Base-by-base conservation (phyloP, 2,797 vertebrate genomes). In the Antrozous pallidus region DNA sequence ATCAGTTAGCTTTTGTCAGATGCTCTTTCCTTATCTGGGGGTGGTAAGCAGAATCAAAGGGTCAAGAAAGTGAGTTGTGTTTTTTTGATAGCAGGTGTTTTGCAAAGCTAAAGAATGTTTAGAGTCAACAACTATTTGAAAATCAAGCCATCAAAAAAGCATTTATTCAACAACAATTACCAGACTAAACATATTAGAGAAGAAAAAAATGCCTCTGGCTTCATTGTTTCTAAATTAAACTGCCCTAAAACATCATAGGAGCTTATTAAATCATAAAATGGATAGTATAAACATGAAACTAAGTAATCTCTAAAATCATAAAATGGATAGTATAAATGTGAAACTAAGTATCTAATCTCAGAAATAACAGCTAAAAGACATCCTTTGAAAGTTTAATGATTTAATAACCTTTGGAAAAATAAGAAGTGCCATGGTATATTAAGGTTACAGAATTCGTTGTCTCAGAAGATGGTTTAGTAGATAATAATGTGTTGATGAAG, bases 151-250 rank as follows among this genome's bases (percentile, higher is more conserved):
- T 40, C 5, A 70, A 88, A 82, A 71, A 93, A 26, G 33, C 20
- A 70, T 33, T 73, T 86, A 77, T 24, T 77, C 16, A 93, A 79
- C 16, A 93, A 79, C 31, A 63, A 93, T 69, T 73, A 86, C 33
- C n/a, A 90, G 16, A 36, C 31, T 79, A 88, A 45, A 67, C 33
- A 70, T 54, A 56, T 40, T 10, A 86, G n/a, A 91, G 33, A 58
- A 71, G 28, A 81, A 38, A 38, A 86, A 83, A 79, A 73, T 10
- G 54, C n/a, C 24, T 38, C 33, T 73, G 33, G 20, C 24, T 80
- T 83, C 71, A 91, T 3, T 90, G 54, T 61, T 83, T 89, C 85
- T 94, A 87, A 77, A 90, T 88, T 33, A 85, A 86, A 56, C 58
- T 17, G 22, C 90, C 33, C 33, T 87, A 87, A 91, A 80, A 67